phyloP scores from a whole-genome alignment of 2,888 invertebrate genomes.

The Scaptomyza tumidula region DNA sequence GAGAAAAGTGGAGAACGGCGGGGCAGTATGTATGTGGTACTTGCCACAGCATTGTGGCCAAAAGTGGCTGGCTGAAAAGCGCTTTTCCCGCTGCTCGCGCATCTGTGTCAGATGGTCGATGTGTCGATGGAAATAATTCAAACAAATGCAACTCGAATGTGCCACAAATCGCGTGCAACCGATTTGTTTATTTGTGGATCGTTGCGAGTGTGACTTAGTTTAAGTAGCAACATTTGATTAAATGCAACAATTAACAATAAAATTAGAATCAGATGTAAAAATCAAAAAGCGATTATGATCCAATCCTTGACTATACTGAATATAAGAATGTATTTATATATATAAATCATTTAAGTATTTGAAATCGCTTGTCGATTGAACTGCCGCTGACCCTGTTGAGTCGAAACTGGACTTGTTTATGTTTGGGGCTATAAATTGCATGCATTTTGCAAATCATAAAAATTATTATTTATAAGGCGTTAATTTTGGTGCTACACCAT shows the following conservation, averaged over 20 bases:
- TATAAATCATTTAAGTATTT: background rate
- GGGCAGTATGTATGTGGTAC: background rate
- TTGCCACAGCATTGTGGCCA: slow-evolving; percentile 70
- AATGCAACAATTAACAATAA: no score
- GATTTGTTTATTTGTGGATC: slow-evolving; percentile 53
- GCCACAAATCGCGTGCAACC: slow-evolving; percentile 50
- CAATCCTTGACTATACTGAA: no score
- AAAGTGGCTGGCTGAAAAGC: slow-evolving; percentile 60
- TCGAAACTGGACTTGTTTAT: slow-evolving; percentile 6
- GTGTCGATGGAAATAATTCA: slow-evolving; percentile 71
- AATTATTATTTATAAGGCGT: slow-evolving; percentile 78
- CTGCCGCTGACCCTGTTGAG: background rate
- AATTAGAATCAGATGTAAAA: no score
- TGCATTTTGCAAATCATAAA: slow-evolving; percentile 69
- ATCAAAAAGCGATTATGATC: no score
- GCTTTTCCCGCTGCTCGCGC: background rate
- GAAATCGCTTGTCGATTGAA: slow-evolving; percentile 1
- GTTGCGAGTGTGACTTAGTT: slow-evolving; percentile 44
- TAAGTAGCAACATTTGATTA: background rate
- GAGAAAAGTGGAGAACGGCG: background rate
- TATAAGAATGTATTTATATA: no score
- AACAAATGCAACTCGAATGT: slow-evolving; percentile 49
- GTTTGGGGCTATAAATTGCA: slow-evolving; percentile 53
- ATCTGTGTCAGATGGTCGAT: slow-evolving; percentile 4
- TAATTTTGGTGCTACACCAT: slow-evolving; percentile 62